A percentile compares a stretch with the other conserved stretches of the same genome.
Evolutionary conservation across 2,113 vertebrate genomes (phyloP).

Genomic region (Amblyornis subalaris): DNA sequence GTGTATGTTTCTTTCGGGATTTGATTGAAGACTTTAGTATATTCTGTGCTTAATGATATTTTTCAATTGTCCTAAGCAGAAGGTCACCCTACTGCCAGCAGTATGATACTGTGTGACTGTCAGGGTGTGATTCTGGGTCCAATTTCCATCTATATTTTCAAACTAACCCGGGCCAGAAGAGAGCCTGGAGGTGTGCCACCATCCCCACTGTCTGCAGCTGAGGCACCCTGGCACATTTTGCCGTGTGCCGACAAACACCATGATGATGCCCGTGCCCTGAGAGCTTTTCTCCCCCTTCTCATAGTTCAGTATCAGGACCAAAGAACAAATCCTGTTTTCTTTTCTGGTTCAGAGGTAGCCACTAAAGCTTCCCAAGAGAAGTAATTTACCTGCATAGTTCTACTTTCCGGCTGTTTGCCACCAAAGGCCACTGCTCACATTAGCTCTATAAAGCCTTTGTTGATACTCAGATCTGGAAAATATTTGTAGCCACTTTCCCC

Average conservation of each 20-base stretch:
- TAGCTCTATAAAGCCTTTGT: background rate
- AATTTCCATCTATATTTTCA: background rate
- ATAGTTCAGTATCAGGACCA: background rate
- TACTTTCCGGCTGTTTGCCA: background rate
- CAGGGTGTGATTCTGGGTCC: accelerated
- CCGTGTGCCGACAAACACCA: background rate
- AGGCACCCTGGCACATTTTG: background rate
- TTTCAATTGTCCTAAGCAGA: background rate
- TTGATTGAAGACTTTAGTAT: background rate
- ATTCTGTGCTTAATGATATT: background rate
- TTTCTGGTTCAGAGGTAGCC: background rate
- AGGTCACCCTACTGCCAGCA: background rate
- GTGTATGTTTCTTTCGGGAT: background rate
- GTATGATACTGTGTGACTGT: background rate
- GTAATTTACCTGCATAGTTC: background rate
- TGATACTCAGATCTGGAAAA: background rate
- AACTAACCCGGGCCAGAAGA: accelerated
- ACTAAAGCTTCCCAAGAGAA: background rate
- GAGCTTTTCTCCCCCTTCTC: background rate
- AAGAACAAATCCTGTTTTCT: background rate
- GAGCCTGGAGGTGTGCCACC: background rate
- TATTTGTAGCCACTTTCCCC: background rate
- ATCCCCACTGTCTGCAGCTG: background rate
- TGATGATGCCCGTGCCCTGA: background rate
- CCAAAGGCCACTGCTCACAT: background rate